Base-by-base conservation (phyloP, 2,797 vertebrate species). In the Phrynocephalus forsythii region DNA sequence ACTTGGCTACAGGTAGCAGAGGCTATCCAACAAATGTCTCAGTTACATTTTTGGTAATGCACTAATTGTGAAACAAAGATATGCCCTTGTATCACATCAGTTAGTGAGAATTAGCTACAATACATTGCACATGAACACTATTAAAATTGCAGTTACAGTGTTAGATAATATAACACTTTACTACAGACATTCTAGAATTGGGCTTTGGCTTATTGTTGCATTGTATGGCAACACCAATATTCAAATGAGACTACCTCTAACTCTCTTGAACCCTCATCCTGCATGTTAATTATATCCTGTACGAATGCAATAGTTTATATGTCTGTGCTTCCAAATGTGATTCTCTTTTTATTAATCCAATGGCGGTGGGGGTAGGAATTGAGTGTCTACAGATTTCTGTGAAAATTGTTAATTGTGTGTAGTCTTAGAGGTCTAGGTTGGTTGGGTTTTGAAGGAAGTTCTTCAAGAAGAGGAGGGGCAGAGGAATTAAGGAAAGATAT, bases 341-440 rank as follows among this genome's bases (percentile, higher is more conserved):
- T 84, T 63, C 80, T 84, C 30, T 85, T 56, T 87, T 48, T 30
- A 50, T 66, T 66, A 30, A 85, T 78, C 9, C 76, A 60, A 7
- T 52, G 75, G 6, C 33, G 9, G n/a, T 2, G 33, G 52, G 15
- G 2, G 52, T 78, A 16, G 3, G 26, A 28, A 52, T 13, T 11
- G 28, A 52, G 9, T 4, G 1, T 52, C 75, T 83, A 22, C 3
- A 5, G 24, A 7, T 48, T 84, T 56, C 77, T n/a, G n/a, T 56
- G 28, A 52, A 16, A 56, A 33, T 22, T 30, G 38, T 7, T 80
- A 33, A 63, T 56, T 3, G 7, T 63, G 22, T 22, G 16, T 80
- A 63, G 56, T 16, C 33, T 80, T n/a, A 80, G 16, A 63, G 8
- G n/a, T 33, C 56, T 80, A n/a, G 22, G 28, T 30, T 80, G 18